Conservation (phyloP, 2,888 invertebrate genomes). For the Tetranychus truncatus region DNA sequence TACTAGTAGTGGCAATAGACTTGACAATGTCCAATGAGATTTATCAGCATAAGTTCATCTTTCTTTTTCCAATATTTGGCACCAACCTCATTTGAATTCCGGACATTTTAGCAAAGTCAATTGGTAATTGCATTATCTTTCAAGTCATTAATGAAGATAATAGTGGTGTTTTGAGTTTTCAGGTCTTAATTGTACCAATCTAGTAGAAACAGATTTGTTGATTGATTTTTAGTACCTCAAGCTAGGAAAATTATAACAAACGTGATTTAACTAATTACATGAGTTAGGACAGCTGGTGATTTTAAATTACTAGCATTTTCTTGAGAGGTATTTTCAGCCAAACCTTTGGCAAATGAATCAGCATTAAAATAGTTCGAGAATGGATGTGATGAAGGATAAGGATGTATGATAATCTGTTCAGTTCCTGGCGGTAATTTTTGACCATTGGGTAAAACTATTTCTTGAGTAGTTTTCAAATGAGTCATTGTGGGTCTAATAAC, state of each 20-base stretch:
- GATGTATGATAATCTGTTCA: constrained; percentile 21
- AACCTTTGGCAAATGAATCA: constrained; percentile 12
- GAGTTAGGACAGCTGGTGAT: not conserved
- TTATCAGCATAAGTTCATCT: too few species aligned
- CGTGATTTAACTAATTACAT: not conserved
- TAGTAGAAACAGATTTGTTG: too few species aligned
- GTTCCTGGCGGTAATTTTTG: constrained; percentile 19
- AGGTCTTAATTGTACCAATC: too few species aligned
- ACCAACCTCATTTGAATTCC: too few species aligned
- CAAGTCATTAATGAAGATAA: too few species aligned
- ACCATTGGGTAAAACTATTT: constrained; percentile 21
- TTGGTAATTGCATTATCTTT: too few species aligned
- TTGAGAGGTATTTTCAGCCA: constrained; percentile 9
- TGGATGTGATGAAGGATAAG: constrained; percentile 14
- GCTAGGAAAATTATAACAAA: not conserved
- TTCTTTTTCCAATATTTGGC: too few species aligned
- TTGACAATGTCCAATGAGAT: too few species aligned
- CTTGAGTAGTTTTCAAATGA: constrained; percentile 9
- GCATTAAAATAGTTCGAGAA: not conserved
- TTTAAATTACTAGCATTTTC: not conserved
- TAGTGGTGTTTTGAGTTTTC: too few species aligned
- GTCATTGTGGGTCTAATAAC: constrained; percentile 19
- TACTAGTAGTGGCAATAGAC: too few species aligned
- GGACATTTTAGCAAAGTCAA: too few species aligned
- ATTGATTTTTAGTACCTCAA: not conserved